These are phyloP conservation scores for Sarcophilus harrisii DNA, from an alignment of 2,797 vertebrate species.

Conservation along the genomic window DNA sequence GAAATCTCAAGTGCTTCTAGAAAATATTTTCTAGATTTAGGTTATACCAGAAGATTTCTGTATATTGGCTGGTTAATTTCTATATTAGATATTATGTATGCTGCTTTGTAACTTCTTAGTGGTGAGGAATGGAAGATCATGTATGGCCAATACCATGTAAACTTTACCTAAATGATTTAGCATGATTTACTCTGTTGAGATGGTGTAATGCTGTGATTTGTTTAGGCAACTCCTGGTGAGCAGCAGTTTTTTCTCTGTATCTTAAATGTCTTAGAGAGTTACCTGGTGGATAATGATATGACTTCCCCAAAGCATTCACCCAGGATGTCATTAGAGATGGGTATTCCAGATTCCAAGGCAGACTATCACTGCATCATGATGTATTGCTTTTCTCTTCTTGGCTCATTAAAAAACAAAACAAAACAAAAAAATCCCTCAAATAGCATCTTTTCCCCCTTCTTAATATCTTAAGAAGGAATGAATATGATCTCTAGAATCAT, in stretches of 20 bases:
- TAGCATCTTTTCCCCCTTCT: conserved; percentile 34
- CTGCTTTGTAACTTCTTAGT: conserved; percentile 33
- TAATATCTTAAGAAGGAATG: conserved; percentile 47
- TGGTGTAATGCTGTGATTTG: not conserved
- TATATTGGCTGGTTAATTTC: not conserved
- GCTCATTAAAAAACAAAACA: not conserved
- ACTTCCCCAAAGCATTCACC: not conserved
- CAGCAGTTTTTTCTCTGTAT: not conserved
- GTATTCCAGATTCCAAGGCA: not conserved
- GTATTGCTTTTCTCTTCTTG: not conserved
- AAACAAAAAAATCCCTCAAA: not conserved
- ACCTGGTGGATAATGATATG: not conserved
- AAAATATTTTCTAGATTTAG: conserved; percentile 49
- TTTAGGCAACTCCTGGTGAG: not conserved
- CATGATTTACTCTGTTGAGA: not conserved
- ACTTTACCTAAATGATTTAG: not conserved
- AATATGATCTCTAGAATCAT: conserved; percentile 52
- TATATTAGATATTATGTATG: conserved; percentile 36
- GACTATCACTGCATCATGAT: not conserved
- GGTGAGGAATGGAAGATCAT: conserved; percentile 6
- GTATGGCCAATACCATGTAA: not conserved
- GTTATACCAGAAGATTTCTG: not conserved
- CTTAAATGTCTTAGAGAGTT: not conserved
- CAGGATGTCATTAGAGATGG: not conserved
- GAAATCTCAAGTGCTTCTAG: not conserved